phyloP scores from a whole-genome alignment of 35 echinoderm and acorn worm species.

The Hemicentrotus pulcherrimus region DNA sequence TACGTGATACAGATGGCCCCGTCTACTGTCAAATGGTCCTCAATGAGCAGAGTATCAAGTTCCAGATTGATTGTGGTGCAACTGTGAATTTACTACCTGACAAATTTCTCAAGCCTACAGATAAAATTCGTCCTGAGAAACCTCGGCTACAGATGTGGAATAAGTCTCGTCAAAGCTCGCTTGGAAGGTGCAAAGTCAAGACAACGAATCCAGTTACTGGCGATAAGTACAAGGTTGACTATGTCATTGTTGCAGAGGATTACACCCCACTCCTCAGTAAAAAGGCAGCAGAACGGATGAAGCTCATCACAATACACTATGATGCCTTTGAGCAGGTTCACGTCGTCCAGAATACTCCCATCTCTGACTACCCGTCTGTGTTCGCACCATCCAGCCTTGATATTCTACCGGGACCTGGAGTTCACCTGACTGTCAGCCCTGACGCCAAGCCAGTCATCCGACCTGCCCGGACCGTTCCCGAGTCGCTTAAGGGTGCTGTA shows the following conservation, averaged over 20 bases:
- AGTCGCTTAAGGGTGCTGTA: too few species aligned
- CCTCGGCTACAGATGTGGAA: slow-evolving; percentile 56
- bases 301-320: slow-evolving; percentile 52
- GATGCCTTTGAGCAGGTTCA: slow-evolving; percentile 24
- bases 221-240: slow-evolving; percentile 58
- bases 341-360: neutral
- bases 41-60: slow-evolving; percentile 19
- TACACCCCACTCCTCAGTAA: slow-evolving; percentile 41
- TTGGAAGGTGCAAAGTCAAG: slow-evolving; percentile 29
- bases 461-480: too few species aligned
- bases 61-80: slow-evolving; percentile 51
- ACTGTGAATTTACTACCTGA: slow-evolving; percentile 39
- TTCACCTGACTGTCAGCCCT: too few species aligned
- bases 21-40: slow-evolving; percentile 37
- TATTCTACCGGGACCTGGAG: too few species aligned
- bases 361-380: neutral
- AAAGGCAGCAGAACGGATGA: slow-evolving; percentile 29
- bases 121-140: neutral
- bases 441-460: too few species aligned
- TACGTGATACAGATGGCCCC: neutral
- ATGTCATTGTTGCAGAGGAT: slow-evolving; percentile 44
- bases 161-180: neutral
- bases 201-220: neutral
- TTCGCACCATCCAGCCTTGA: too few species aligned
- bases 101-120: neutral